Base-by-base conservation (phyloP, 2,113 vertebrate species). In the Hassar affinis region DNA sequence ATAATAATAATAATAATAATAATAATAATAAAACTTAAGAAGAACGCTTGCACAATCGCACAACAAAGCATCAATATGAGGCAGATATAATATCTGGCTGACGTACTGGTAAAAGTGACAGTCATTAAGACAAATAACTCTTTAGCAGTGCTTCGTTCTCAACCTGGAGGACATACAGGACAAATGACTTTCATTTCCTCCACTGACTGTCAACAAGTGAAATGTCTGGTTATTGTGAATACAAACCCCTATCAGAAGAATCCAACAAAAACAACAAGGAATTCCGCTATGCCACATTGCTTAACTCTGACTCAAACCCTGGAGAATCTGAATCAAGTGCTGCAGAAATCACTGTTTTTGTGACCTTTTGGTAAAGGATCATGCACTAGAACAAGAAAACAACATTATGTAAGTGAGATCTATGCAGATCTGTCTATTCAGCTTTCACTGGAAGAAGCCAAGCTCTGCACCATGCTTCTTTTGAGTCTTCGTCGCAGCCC, bases 401-500 rank as follows among this genome's bases (percentile, higher is more conserved):
- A 75, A 22, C 56, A 47, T 85, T 85, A 87, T 76, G 59, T 75
- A 85, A 85, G 49, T 47, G 22, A 61, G 69, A 84, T 56, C 38
- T 35, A 47, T 74, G 79, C 64, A 20, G 57, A 84, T 49, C n/a
- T n/a, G n/a, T n/a, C n/a, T n/a, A n/a, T n/a, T n/a, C n/a, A 56
- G 78, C 80, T 79, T 81, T 82, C 77, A 79, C 79, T 68, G 54
- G 78, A 80, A 78, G 59, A 49, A 27, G 38, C 20, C 27, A 84
- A 78, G 8, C 25, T n/a, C 54, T 78, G 33, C 52, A 59, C 11
- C 20, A 59, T 15, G 33, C 12, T 38, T n/a, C 22, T 25, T 45
- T 45, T 5, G 9, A 61, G 56, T 33, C 54, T 42, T 61, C 10
- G 45, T 61, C 56, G 1, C 35, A 45, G 11, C 56, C 38, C 6